Evolutionary conservation across 2,113 vertebrate species (phyloP).

Genomic region (Cathartes aura): DNA sequence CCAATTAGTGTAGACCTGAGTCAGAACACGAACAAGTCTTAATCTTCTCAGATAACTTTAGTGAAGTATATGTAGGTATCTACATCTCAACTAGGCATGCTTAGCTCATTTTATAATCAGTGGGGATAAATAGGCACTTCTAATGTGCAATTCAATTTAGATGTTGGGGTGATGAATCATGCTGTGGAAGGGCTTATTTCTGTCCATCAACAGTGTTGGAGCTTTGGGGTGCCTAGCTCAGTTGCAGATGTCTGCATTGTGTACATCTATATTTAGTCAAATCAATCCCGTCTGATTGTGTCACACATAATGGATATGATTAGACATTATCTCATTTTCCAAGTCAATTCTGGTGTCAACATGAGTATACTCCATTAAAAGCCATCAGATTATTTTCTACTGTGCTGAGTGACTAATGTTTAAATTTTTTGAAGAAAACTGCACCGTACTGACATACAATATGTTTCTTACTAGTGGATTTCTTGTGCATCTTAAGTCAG

Average conservation of each 20-base stretch:
- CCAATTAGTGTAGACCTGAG: not conserved
- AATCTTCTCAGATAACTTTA: not conserved
- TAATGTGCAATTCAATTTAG: not conserved
- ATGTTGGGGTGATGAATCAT: not conserved
- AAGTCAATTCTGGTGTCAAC: slow-evolving; percentile 34
- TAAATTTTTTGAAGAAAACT: not conserved
- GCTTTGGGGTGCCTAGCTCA: not conserved
- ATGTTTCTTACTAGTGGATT: not conserved
- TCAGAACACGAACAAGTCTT: not conserved
- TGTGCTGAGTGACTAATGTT: not conserved
- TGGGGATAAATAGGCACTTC: not conserved
- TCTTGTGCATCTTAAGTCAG: not conserved
- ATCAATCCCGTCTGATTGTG: slow-evolving; percentile 51
- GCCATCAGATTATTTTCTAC: not conserved
- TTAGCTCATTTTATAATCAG: not conserved
- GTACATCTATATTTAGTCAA: slow-evolving; percentile 44
- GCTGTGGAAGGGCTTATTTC: slow-evolving; percentile 33
- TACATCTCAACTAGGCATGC: not conserved
- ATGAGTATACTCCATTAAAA: not conserved
- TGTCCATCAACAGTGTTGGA: not conserved
- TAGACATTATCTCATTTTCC: slow-evolving; percentile 29
- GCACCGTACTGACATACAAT: not conserved
- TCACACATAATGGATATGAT: slow-evolving; percentile 55
- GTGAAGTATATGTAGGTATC: not conserved
- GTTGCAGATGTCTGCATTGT: slow-evolving; percentile 61